Percentiles rank a stretch among this genome's conserved stretches.
These are phyloP conservation scores for Phoxinus phoxinus DNA, from an alignment of 2,113 vertebrate genomes.

Conservation along the genomic window DNA sequence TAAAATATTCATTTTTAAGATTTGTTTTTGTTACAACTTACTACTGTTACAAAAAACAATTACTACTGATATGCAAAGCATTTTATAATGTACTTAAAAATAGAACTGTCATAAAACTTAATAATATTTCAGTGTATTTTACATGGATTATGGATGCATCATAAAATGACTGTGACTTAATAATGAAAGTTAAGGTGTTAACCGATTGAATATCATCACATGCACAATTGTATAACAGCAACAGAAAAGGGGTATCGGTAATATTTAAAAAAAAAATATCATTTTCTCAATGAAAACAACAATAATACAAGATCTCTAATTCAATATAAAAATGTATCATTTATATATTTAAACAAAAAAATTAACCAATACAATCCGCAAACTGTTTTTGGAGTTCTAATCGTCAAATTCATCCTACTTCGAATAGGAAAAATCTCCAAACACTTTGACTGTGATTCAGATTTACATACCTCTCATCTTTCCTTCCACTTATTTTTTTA, in stretches of 20 bases:
- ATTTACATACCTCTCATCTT: not conserved
- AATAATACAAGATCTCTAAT: not conserved
- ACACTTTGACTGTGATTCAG: not conserved
- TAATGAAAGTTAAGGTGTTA: too few relatives aligned
- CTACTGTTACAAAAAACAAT: too few relatives aligned
- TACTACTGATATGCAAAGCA: too few relatives aligned
- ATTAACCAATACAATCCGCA: not conserved
- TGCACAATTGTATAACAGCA: not conserved
- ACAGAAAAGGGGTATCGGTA: not conserved
- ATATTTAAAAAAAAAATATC: not conserved
- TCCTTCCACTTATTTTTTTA: slow-evolving; percentile 41
- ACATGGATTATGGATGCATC: too few relatives aligned
- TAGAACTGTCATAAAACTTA: not conserved
- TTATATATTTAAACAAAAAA: not conserved
- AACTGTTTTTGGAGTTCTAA: not conserved
- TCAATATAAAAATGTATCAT: not conserved
- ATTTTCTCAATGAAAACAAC: not conserved
- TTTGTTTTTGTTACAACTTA: too few relatives aligned
- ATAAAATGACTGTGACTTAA: too few relatives aligned
- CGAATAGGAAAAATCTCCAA: not conserved
- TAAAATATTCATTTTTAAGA: not conserved
- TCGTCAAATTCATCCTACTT: not conserved
- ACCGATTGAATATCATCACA: not conserved
- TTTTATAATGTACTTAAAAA: not conserved
- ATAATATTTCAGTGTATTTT: too few relatives aligned